Percentiles rank a stretch among this genome's conserved stretches.
Conservation (phyloP, 2,888 invertebrate genomes). For the Parnassius smintheus region DNA sequence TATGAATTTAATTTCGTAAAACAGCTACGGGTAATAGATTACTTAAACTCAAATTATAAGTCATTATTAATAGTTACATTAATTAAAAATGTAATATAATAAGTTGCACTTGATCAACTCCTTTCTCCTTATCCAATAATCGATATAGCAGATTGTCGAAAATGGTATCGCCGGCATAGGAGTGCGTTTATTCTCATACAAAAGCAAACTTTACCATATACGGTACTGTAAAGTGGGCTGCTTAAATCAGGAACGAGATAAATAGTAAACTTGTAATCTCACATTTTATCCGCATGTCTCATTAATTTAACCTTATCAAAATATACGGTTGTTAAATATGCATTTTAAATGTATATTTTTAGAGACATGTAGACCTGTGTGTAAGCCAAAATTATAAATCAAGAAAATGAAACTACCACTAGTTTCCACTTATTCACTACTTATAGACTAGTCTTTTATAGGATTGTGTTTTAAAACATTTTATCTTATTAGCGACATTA, state of each 20-base stretch:
- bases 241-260: constrained; percentile 11
- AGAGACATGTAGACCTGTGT: no score
- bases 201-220: constrained; percentile 16
- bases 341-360: no score
- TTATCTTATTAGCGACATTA: no score
- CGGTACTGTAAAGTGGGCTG: constrained; percentile 8
- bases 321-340: no score
- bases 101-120: constrained; percentile 17
- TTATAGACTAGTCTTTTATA: no score
- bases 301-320: constrained; percentile 6
- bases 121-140: constrained; percentile 21
- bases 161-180: constrained; percentile 7
- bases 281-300: constrained; percentile 1
- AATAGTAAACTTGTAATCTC: constrained; percentile 7
- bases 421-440: no score
- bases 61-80: background rate
- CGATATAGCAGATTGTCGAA: constrained; percentile 14
- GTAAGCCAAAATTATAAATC: no score
- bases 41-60: constrained; percentile 7
- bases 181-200: constrained; percentile 6
- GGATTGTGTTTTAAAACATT: no score
- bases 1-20: constrained; percentile 2
- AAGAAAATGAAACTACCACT: no score
- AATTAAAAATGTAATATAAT: constrained; percentile 13
- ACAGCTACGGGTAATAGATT: background rate